Base-by-base conservation (phyloP, 2,888 invertebrate species). In the Ornithoptera alexandrae region DNA sequence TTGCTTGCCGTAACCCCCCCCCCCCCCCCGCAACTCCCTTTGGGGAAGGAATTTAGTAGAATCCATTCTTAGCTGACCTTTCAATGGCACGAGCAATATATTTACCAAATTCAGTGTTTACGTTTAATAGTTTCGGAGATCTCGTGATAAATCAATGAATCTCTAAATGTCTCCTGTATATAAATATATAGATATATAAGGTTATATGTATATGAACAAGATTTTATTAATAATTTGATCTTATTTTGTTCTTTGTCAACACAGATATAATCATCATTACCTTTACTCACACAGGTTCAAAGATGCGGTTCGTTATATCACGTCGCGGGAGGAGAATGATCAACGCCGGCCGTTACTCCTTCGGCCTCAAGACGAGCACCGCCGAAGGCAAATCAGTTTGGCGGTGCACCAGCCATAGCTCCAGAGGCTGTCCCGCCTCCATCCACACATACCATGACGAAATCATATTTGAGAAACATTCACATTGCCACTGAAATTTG, bases 361-460 rank as follows among this genome's bases (percentile, higher is more conserved):
- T 74, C 57, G 73, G 74, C 6, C 65, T 67, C 12, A 75, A 75
- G 22, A 72, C 69, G 17, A 69, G 70, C 57, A 67, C 71, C 22
- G 42, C 74, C 20, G 50, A 67, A 15, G 50, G 50, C 5, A 76
- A 73, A 24, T 70, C 63, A 58, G 62, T 77, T 4, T 83, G 83
- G 82, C 75, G 78, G 10, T 81, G 80, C 61, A 80, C 80, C 0
- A 77, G 76, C 0, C 77, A 80, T n/a, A 74, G 73, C 58, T 68
- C 68, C 42, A 74, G 68, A 24, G 82, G 82, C 3, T 87, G 88
- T 64, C 80, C 77, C 4, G 86, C 84, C 1, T 73, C 75, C 17
- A 68, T 86, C 8, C 71, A 77, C 64, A 86, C 85, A 0, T 65
- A 74, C 6, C 71, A 74, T 0, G 75, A 82, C 46, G 63, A 73